A percentile compares a stretch with the other conserved stretches of the same genome.
These are phyloP conservation scores for Prorops nasuta DNA, from an alignment of 1,140 invertebrate genomes.

Conservation along the genomic window DNA sequence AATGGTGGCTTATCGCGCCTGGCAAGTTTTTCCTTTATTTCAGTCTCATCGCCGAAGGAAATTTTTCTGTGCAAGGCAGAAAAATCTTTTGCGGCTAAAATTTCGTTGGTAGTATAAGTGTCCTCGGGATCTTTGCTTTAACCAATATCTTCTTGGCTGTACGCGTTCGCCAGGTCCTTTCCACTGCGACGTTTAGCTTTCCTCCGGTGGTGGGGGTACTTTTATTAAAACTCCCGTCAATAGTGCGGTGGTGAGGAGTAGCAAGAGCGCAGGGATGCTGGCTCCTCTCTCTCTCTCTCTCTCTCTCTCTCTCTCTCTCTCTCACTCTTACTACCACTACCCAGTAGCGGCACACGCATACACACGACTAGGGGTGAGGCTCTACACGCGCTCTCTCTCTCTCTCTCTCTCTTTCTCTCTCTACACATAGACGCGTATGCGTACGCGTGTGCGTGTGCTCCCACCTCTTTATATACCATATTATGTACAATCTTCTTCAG, in stretches of 20 bases:
- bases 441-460: too few relatives aligned
- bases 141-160: conserved; percentile 38
- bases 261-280: conserved; percentile 7
- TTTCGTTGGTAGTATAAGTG: conserved; percentile 21
- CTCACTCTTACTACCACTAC: too few relatives aligned
- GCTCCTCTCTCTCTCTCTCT: too few relatives aligned
- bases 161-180: conserved; percentile 28
- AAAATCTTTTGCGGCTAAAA: neutral
- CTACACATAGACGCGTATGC: too few relatives aligned
- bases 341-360: too few relatives aligned
- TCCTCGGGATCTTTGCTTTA: conserved; percentile 39
- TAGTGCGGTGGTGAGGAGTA: conserved; percentile 34
- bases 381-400: too few relatives aligned
- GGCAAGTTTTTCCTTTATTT: neutral
- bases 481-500: too few relatives aligned
- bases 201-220: conserved; percentile 34
- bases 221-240: conserved; percentile 44
- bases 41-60: neutral
- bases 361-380: too few relatives aligned
- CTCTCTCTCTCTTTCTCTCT: too few relatives aligned
- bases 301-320: too few relatives aligned
- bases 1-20: too few relatives aligned
- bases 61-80: neutral
- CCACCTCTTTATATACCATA: too few relatives aligned
- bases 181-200: conserved; percentile 34